Conservation (phyloP, 1,140 invertebrate genomes). For the Palaemon carinicauda region DNA sequence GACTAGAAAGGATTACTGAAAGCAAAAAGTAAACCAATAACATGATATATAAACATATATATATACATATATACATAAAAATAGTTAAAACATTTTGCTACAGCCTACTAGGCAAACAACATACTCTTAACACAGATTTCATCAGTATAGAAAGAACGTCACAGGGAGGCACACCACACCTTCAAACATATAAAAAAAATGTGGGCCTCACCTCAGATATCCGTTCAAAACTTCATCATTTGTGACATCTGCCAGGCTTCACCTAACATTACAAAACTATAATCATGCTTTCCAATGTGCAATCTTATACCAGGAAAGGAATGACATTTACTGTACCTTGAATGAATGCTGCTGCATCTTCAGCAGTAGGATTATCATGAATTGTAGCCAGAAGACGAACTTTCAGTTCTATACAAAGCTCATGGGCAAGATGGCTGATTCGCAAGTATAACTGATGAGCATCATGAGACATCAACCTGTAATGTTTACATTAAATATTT, state of each 20-base stretch:
- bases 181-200: not conserved
- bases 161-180: slow-evolving; percentile 35
- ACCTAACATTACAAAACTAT: no score
- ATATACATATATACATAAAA: no score
- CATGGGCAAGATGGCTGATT: slow-evolving; percentile 71
- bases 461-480: slow-evolving; percentile 71
- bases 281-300: no score
- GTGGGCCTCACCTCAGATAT: slow-evolving; percentile 48
- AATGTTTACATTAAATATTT: slow-evolving; percentile 54
- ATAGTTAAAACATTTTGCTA: no score
- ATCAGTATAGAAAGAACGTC: slow-evolving; percentile 18
- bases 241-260: no score
- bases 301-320: no score
- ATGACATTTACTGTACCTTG: slow-evolving; percentile 62
- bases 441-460: slow-evolving; percentile 73
- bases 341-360: slow-evolving; percentile 69
- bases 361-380: slow-evolving; percentile 65
- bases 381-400: slow-evolving; percentile 69
- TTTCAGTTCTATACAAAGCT: slow-evolving; percentile 74
- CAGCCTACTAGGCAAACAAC: no score
- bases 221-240: slow-evolving; percentile 23
- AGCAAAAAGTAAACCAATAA: no score
- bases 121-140: not conserved
- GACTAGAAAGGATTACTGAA: no score
- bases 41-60: no score